Conservation (phyloP, 2,113 vertebrate genomes). For the Miniopterus natalensis region DNA sequence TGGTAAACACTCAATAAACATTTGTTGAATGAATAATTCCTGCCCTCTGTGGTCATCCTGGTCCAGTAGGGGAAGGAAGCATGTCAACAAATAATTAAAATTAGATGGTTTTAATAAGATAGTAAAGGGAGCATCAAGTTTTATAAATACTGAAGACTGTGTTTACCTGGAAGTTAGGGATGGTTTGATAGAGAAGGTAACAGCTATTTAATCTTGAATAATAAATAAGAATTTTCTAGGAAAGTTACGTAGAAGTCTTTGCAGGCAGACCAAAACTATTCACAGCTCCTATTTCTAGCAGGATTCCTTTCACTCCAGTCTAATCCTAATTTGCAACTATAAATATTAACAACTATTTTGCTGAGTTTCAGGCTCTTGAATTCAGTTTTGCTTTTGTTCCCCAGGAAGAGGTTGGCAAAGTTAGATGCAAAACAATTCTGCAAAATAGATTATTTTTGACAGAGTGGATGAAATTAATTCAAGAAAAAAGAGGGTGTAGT, state of each 20-base stretch:
- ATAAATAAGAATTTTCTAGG: not conserved
- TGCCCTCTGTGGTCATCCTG: not conserved
- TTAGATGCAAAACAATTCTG: not conserved
- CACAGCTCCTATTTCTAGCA: not conserved
- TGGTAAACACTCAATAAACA: not conserved
- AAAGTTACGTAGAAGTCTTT: not conserved
- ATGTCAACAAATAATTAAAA: not conserved
- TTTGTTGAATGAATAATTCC: not conserved
- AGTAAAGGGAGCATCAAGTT: not conserved
- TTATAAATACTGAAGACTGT: not conserved
- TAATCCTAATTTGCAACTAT: not conserved
- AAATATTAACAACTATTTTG: conserved; percentile 7
- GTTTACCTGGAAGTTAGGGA: not conserved
- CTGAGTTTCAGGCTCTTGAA: conserved; percentile 4
- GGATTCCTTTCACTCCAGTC: not conserved
- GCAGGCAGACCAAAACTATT: not conserved
- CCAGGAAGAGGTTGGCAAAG: not conserved
- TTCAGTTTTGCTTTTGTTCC: conserved; percentile 46
- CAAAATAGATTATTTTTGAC: not conserved
- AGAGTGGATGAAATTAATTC: conserved; percentile 34
- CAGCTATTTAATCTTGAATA: not conserved
- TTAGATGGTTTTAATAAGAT: not conserved
- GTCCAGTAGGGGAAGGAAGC: not conserved
- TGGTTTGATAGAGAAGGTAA: not conserved
- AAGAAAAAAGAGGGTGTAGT: not conserved